These are phyloP conservation scores for Mesocricetus auratus DNA, from an alignment of 2,113 vertebrate genomes.

Conservation along the genomic window DNA sequence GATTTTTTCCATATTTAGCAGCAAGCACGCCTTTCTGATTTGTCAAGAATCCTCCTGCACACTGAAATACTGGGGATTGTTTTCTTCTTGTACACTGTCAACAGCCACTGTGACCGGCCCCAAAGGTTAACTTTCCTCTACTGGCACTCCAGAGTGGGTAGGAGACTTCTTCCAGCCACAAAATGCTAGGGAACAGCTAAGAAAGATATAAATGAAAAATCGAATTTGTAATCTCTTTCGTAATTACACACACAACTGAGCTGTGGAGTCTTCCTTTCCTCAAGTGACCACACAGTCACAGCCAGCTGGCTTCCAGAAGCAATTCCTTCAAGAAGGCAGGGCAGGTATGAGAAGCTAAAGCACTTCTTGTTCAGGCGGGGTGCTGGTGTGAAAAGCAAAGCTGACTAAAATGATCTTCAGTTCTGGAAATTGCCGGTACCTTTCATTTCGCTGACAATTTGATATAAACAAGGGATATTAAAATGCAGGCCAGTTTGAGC, in stretches of 20 bases:
- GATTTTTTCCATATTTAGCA: slow-evolving; percentile 33
- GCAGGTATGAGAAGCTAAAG: not conserved
- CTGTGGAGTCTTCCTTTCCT: not conserved
- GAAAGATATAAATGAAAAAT: slow-evolving; percentile 77
- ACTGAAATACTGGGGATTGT: not conserved
- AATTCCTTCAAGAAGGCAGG: not conserved
- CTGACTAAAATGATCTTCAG: slow-evolving; percentile 11
- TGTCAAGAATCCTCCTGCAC: not conserved
- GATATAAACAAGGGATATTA: not conserved
- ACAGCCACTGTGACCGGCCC: slow-evolving; percentile 23
- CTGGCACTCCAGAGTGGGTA: not conserved
- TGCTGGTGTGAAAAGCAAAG: not conserved
- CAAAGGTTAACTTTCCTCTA: slow-evolving; percentile 21
- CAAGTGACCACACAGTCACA: not conserved
- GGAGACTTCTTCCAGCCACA: slow-evolving; percentile 65
- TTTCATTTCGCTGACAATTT: not conserved
- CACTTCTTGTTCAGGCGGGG: not conserved
- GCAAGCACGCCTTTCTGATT: not conserved
- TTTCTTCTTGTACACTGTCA: slow-evolving; percentile 48
- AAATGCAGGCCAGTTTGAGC: not conserved
- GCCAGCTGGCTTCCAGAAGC: not conserved
- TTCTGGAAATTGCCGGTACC: not conserved
- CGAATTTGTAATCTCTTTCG: slow-evolving; percentile 69
- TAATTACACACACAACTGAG: slow-evolving; percentile 73
- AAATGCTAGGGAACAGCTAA: slow-evolving; percentile 62